Conservation (phyloP, 37 sponge, comb jelly and placozoan genomes). For the Oopsacas minuta region DNA sequence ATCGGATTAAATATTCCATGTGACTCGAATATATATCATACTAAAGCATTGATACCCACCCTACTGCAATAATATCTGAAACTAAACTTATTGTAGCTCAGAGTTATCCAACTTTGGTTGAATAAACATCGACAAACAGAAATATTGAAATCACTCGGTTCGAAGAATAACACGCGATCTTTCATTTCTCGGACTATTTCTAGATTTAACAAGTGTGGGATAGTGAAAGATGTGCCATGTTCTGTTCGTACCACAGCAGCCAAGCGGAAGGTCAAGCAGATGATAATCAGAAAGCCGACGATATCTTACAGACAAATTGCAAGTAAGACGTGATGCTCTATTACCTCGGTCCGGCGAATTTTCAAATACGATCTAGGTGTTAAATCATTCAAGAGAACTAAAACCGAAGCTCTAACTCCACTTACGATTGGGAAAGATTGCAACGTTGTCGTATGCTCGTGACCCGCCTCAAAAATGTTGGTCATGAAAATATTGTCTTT, state of each 20-base stretch:
- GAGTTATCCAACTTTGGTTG: not conserved
- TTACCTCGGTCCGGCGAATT: not conserved
- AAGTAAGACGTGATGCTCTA: not conserved
- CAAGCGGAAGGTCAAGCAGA: no score
- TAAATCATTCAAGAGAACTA: not conserved
- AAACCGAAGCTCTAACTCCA: no score
- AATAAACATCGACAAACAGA: not conserved
- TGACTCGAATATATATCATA: no score
- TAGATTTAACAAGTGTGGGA: no score
- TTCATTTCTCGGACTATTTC: not conserved
- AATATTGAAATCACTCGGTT: not conserved
- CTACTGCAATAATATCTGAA: no score
- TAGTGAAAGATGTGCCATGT: not conserved
- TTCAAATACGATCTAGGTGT: not conserved
- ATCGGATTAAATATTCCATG: no score
- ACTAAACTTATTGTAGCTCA: no score
- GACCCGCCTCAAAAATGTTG: not conserved
- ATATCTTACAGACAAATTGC: not conserved
- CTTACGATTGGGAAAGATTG: no score
- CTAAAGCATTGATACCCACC: no score
- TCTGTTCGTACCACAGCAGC: no score
- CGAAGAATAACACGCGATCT: not conserved
- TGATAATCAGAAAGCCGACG: not conserved
- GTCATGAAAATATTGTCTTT: not conserved
- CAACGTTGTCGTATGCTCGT: no score